Percentiles rank a stretch among this genome's conserved stretches.
phyloP scores from a whole-genome alignment of 2,888 invertebrate species.

The Blastobasis adustella region DNA sequence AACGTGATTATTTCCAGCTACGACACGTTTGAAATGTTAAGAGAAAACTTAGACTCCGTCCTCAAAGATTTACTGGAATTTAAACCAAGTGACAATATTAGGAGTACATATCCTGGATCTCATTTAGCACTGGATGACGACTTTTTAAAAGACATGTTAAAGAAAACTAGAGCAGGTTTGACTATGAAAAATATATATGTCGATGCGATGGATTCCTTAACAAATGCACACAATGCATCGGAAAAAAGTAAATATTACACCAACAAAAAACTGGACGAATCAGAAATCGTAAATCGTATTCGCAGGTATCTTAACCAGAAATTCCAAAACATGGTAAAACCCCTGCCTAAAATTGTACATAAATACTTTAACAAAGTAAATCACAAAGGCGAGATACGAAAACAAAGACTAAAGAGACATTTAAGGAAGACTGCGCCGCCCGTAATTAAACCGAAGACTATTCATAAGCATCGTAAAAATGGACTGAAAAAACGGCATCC shows the following conservation, averaged over 20 bases:
- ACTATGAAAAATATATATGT: conserved; percentile 15
- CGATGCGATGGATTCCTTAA: conserved; percentile 23
- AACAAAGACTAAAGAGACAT: not conserved
- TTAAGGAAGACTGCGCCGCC: not conserved
- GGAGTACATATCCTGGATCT: conserved; percentile 49
- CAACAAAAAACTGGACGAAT: conserved; percentile 24
- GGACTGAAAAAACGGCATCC: too few relatives aligned
- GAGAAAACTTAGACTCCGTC: conserved; percentile 85
- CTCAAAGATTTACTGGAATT: conserved; percentile 80
- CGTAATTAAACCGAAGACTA: not conserved
- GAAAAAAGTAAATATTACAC: conserved; percentile 17
- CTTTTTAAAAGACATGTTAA: conserved; percentile 26
- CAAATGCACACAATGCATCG: conserved; percentile 19
- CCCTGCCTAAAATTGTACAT: conserved; percentile 18
- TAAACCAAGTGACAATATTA: conserved; percentile 39
- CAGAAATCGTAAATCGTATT: conserved; percentile 47
- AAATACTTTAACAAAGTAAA: conserved; percentile 25
- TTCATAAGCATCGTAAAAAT: not conserved
- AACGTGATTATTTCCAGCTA: conserved; percentile 61
- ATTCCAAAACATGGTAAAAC: conserved; percentile 28
- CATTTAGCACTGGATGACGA: conserved; percentile 43
- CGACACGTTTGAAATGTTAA: conserved; percentile 92
- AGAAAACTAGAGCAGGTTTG: conserved; percentile 6
- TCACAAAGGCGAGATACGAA: conserved; percentile 11
- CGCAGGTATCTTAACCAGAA: conserved; percentile 50